These are phyloP conservation scores for Andrena camellia DNA, from an alignment of 2,888 invertebrate species.

Conservation along the genomic window DNA sequence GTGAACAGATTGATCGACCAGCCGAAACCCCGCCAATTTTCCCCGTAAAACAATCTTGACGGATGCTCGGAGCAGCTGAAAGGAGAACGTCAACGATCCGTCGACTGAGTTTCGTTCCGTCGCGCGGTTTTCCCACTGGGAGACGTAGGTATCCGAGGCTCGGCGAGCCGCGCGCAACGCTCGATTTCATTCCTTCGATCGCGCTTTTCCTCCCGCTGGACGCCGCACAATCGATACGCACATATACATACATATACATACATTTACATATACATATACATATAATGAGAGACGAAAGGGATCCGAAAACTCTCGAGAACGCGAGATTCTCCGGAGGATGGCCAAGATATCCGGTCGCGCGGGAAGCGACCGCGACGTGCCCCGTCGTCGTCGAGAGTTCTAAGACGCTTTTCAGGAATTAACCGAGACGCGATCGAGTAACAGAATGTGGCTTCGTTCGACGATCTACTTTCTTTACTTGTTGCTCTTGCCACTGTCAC, in stretches of 20 bases:
- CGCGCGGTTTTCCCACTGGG: not conserved
- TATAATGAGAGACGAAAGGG: constrained; percentile 32
- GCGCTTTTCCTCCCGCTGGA: not conserved
- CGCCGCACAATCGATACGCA: constrained; percentile 42
- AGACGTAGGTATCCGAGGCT: not conserved
- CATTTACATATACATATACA: constrained; percentile 42
- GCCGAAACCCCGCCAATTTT: not conserved
- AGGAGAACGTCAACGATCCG: constrained; percentile 33
- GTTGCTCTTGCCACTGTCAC: constrained; percentile 45
- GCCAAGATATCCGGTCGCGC: not conserved
- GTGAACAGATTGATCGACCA: constrained; percentile 14
- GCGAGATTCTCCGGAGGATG: not conserved
- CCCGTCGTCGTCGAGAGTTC: constrained; percentile 16
- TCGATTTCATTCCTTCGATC: constrained; percentile 31
- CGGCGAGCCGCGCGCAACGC: constrained; percentile 15
- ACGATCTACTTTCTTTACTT: constrained; percentile 31
- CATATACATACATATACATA: constrained; percentile 43
- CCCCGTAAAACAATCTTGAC: not conserved
- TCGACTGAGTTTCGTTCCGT: constrained; percentile 17
- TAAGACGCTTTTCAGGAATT: constrained; percentile 33
- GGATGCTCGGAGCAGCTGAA: not conserved
- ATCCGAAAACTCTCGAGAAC: constrained; percentile 30
- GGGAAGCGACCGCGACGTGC: not conserved
- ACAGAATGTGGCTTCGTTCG: constrained; percentile 41
- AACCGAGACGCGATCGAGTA: constrained; percentile 52